phyloP scores from a whole-genome alignment of 2,113 vertebrate genomes.

The Trogon melanurus region DNA sequence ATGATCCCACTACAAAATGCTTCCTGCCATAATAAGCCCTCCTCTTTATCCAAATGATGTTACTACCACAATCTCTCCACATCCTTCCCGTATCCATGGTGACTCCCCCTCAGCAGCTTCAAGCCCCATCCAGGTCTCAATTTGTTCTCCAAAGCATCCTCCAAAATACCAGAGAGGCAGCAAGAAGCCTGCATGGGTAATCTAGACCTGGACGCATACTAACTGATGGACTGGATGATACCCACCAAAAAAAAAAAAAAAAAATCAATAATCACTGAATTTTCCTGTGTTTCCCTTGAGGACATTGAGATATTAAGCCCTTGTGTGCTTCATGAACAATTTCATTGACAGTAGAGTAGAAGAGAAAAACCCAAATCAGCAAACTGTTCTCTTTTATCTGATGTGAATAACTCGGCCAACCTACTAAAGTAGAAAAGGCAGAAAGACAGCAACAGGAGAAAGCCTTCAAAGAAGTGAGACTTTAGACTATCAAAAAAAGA shows the following conservation, averaged over 20 bases:
- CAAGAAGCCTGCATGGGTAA: not conserved
- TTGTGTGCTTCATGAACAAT: not conserved
- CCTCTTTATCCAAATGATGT: fast-evolving
- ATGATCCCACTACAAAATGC: not conserved
- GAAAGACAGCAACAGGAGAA: not conserved
- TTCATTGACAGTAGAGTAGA: not conserved
- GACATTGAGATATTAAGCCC: not conserved
- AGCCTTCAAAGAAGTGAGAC: not conserved
- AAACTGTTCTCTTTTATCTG: not conserved
- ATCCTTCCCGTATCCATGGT: not conserved
- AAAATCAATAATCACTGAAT: not conserved
- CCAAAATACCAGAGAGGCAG: not conserved
- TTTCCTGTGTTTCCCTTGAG: not conserved
- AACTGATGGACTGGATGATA: not conserved
- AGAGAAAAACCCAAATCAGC: not conserved
- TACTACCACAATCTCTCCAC: not conserved
- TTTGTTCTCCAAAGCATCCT: not conserved
- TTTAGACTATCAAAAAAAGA: not conserved
- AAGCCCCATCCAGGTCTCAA: not conserved
- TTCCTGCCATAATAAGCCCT: not conserved
- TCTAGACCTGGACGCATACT: not conserved
- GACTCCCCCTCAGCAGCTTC: not conserved
- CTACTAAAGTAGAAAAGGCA: not conserved
- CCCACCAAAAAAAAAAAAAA: not conserved
- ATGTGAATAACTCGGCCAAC: not conserved